Evolutionary conservation across 2,113 vertebrate genomes (phyloP).

Genomic region (Sprattus sprattus): DNA sequence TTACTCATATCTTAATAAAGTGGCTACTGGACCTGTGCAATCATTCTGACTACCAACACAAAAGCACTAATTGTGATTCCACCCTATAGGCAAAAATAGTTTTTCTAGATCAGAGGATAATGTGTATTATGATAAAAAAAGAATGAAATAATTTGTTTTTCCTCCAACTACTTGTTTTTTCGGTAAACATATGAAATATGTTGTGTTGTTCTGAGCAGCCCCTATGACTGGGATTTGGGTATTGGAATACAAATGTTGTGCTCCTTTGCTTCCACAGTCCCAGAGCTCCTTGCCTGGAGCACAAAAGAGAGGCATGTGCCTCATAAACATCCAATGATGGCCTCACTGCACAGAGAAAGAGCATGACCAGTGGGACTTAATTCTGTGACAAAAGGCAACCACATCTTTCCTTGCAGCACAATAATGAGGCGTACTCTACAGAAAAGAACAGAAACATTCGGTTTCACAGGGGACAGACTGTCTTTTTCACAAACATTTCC

Average conservation of each 20-base stretch:
- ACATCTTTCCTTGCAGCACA: slow-evolving; percentile 38
- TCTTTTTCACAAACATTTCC: not conserved
- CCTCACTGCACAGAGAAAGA: slow-evolving; percentile 35
- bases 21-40: too few species aligned
- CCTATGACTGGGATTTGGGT: slow-evolving; percentile 4
- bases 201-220: not conserved
- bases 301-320: slow-evolving; percentile 24
- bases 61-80: too few species aligned
- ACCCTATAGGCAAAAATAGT: too few species aligned
- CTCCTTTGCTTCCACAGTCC: slow-evolving; percentile 13
- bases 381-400: slow-evolving; percentile 34
- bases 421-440: slow-evolving; percentile 1
- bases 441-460: slow-evolving; percentile 2
- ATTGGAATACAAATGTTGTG: slow-evolving; percentile 6
- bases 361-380: slow-evolving; percentile 36
- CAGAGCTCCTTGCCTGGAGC: slow-evolving; percentile 33
- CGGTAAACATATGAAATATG: not conserved
- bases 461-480: not conserved
- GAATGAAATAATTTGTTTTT: too few species aligned
- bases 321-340: slow-evolving; percentile 42
- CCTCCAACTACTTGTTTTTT: too few species aligned
- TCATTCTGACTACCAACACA: too few species aligned
- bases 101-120: too few species aligned
- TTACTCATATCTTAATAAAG: too few species aligned
- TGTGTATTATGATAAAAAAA: too few species aligned